A percentile compares a stretch with the other conserved stretches of the same genome.
Conservation (phyloP, 1,140 invertebrate species). For the Cydia fagiglandana region DNA sequence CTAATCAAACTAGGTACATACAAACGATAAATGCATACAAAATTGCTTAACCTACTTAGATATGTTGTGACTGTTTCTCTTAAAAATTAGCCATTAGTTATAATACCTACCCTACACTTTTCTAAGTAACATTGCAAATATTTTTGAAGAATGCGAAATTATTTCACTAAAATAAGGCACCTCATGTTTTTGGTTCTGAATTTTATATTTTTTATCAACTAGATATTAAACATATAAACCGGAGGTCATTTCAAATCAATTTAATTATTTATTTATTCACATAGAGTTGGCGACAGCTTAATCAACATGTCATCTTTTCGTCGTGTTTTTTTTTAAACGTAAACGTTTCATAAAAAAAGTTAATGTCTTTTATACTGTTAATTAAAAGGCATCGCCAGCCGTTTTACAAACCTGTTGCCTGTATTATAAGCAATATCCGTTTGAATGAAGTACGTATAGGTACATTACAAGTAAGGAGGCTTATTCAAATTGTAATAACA, state of each 20-base stretch:
- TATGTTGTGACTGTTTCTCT: slow-evolving; percentile 55
- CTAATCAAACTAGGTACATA: slow-evolving; percentile 34
- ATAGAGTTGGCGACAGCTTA: too few species aligned
- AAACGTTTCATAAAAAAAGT: too few species aligned
- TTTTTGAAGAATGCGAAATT: slow-evolving; percentile 21
- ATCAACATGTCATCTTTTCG: too few species aligned
- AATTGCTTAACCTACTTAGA: slow-evolving; percentile 38
- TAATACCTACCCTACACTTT: background rate
- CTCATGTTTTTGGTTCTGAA: slow-evolving; percentile 59
- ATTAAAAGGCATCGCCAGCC: too few species aligned
- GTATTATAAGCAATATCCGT: background rate
- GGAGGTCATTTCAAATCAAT: background rate
- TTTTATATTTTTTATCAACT: slow-evolving; percentile 11
- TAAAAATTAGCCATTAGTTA: slow-evolving; percentile 35
- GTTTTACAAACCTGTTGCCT: background rate
- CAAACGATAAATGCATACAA: slow-evolving; percentile 55
- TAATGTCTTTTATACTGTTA: too few species aligned
- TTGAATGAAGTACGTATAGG: too few species aligned
- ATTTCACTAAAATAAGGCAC: slow-evolving; percentile 56
- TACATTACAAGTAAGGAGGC: too few species aligned
- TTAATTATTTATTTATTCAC: background rate
- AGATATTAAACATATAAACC: background rate
- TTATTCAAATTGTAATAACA: too few species aligned
- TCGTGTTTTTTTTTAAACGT: too few species aligned
- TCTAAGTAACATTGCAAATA: slow-evolving; percentile 8